Evolutionary conservation across 2,797 vertebrate species (phyloP).

Genomic region (Urocyon cinereoargenteus): DNA sequence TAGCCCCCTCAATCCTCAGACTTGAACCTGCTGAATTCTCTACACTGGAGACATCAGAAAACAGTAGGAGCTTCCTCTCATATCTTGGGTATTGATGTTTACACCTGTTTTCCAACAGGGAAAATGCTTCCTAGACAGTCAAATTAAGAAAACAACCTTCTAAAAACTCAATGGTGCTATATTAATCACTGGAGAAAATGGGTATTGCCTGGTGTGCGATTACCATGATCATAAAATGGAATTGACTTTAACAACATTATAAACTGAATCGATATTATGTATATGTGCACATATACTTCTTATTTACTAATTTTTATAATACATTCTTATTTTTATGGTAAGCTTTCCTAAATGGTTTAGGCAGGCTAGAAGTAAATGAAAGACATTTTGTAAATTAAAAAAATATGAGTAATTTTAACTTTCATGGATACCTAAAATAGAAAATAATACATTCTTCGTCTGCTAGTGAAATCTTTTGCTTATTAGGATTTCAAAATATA

Average conservation of each 20-base stretch:
- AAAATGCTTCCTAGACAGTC: conserved; percentile 77
- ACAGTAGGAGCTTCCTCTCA: conserved; percentile 49
- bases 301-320: conserved; percentile 64
- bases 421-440: conserved; percentile 62
- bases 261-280: conserved; percentile 77
- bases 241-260: conserved; percentile 68
- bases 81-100: conserved; percentile 78
- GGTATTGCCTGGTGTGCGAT: conserved; percentile 65
- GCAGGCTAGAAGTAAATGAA: not conserved
- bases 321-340: conserved; percentile 63
- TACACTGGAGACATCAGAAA: conserved; percentile 53
- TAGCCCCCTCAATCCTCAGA: conserved; percentile 33
- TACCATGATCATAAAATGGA: conserved; percentile 80
- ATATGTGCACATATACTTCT: conserved; percentile 44
- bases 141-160: conserved; percentile 81
- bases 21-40: conserved; percentile 67
- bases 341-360: conserved; percentile 54
- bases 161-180: conserved; percentile 67
- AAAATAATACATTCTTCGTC: conserved; percentile 9
- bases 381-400: not conserved
- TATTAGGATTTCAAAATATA: not conserved
- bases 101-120: conserved; percentile 77
- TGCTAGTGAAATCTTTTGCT: not conserved
- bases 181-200: conserved; percentile 82
- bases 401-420: not conserved